Conservation (phyloP, 2,113 vertebrate genomes). For the Cottus gobio region DNA sequence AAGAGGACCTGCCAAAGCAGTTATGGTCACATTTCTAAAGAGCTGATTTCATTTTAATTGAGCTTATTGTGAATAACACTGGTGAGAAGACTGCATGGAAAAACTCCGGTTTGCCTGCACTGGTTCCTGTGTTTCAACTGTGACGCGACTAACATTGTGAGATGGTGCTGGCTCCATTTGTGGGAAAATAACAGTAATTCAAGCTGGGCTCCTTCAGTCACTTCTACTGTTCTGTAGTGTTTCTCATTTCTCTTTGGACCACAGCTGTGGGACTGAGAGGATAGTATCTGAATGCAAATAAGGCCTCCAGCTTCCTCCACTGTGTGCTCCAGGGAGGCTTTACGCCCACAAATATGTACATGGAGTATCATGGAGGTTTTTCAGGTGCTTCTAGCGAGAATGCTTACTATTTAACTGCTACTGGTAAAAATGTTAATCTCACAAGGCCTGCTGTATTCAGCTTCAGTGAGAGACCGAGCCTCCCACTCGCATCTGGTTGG, state of each 20-base stretch:
- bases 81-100: background rate
- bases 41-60: background rate
- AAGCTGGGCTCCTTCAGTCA: conserved; percentile 60
- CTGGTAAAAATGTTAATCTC: conserved; percentile 8
- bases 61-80: conserved; percentile 9
- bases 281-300: conserved; percentile 52
- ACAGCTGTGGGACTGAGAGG: conserved; percentile 54
- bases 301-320: conserved; percentile 17
- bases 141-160: conserved; percentile 14
- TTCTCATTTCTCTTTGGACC: conserved; percentile 62
- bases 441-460: background rate
- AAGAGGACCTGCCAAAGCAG: background rate
- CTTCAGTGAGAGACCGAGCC: background rate
- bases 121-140: conserved; percentile 13
- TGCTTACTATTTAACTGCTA: background rate
- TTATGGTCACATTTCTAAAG: background rate
- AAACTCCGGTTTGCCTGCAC: background rate
- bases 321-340: background rate
- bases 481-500: background rate
- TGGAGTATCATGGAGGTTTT: background rate
- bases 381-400: background rate
- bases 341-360: conserved; percentile 6
- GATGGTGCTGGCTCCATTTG: conserved; percentile 53
- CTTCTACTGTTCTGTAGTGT: conserved; percentile 58
- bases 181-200: conserved; percentile 73